Conservation (phyloP, 2,888 invertebrate genomes). For the Andrena fulva region DNA sequence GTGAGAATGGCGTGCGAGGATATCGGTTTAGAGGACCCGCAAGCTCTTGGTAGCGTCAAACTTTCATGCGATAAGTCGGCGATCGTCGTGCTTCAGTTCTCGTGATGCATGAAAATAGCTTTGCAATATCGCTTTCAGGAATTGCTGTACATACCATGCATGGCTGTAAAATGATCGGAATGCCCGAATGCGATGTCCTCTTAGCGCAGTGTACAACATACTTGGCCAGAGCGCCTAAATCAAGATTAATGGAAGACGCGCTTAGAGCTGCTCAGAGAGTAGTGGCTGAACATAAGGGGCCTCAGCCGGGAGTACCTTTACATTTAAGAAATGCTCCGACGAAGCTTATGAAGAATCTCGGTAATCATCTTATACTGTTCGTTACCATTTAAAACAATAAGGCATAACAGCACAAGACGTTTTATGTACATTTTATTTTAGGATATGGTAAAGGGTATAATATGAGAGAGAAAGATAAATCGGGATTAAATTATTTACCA, state of each 20-base stretch:
- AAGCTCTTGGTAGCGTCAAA: conserved; percentile 78
- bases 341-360: conserved; percentile 91
- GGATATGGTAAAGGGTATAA: conserved; percentile 89
- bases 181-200: conserved; percentile 93
- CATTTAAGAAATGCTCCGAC: conserved; percentile 93
- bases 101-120: neutral
- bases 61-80: neutral
- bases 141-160: conserved; percentile 91
- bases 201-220: conserved; percentile 92
- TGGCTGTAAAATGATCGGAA: conserved; percentile 92
- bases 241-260: conserved; percentile 86
- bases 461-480: conserved; percentile 86
- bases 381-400: conserved; percentile 10
- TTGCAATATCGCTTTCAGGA: conserved; percentile 83
- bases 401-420: conserved; percentile 11
- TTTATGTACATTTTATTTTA: conserved; percentile 76
- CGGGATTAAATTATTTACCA: conserved; percentile 89
- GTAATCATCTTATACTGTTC: conserved; percentile 81
- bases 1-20: conserved; percentile 92
- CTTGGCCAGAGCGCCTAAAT: conserved; percentile 92
- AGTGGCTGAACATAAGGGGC: conserved; percentile 88
- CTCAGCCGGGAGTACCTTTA: conserved; percentile 91
- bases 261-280: conserved; percentile 87
- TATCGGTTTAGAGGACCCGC: conserved; percentile 87
- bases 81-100: neutral